phyloP scores from a whole-genome alignment of 1,140 invertebrate species.

The Calliopsis andreniformis region DNA sequence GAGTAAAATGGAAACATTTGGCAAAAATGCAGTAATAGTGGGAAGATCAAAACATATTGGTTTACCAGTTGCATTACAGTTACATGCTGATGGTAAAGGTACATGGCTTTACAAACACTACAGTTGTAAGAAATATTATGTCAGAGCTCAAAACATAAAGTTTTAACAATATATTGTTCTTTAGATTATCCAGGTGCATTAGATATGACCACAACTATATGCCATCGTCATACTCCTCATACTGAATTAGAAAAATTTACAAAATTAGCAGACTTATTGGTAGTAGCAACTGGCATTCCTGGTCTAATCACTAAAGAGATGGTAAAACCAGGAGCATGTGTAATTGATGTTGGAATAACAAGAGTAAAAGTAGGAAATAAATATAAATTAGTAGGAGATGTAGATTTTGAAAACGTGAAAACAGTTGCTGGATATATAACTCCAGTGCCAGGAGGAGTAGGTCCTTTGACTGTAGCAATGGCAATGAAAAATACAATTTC shows the following conservation, averaged over 20 bases:
- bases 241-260: constrained; percentile 87
- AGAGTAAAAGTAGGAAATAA: constrained; percentile 85
- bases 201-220: constrained; percentile 93
- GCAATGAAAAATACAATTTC: constrained; percentile 92
- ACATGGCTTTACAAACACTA: constrained; percentile 50
- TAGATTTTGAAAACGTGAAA: constrained; percentile 90
- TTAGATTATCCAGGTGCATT: constrained; percentile 84
- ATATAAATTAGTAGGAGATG: constrained; percentile 91
- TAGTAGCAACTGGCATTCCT: constrained; percentile 91
- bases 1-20: constrained; percentile 88
- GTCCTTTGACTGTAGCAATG: constrained; percentile 95
- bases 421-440: constrained; percentile 91
- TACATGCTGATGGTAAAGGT: constrained; percentile 89
- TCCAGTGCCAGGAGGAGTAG: constrained; percentile 94
- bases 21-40: constrained; percentile 93
- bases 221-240: constrained; percentile 91
- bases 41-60: constrained; percentile 95
- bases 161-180: constrained; percentile 2
- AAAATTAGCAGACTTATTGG: constrained; percentile 90
- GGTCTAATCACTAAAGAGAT: constrained; percentile 91
- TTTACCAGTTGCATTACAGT: constrained; percentile 90
- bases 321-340: constrained; percentile 92
- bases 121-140: background rate
- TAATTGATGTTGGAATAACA: constrained; percentile 95
- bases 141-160: background rate